Evolutionary conservation across 2,888 invertebrate species (phyloP), one percentile per base, ranked within the genome.

Genomic region (Drosophila ustulata): DNA sequence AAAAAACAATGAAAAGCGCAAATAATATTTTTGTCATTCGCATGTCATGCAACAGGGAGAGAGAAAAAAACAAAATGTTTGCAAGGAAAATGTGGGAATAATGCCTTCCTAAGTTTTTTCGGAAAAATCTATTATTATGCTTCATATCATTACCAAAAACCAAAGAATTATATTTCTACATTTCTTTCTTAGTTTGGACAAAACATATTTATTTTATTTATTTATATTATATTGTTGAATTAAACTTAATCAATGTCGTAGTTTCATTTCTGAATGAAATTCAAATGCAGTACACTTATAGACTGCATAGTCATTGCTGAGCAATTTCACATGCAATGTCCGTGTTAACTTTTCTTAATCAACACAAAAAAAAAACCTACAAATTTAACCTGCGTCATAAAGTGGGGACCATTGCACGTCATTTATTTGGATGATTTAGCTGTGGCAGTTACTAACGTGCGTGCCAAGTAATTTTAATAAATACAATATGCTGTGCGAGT

Each of bases 221-320:
- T 18, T 18, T 18, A 18, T 18, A 18, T 18, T 18, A 18, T 18
- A 18, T 28, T 28, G 3, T 28, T 28, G 28, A 30, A 30, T 30
- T 30, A 30, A 30, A 30, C 6, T 18, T 37, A n/a, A 37, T 37
- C n/a, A 46, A 26, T 6, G 23, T 25, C 4, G 3, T 6, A 26
- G n/a, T 46, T 46, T 6, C 46, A 25, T 46, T 11, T 46, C 26
- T 46, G 26, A n/a, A 26, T 46, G 46, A 26, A 46, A 46, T 46
- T 26, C 5, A 46, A 46, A 9, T 46, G 11, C 25, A 46, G n/a
- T 5, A n/a, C 46, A 25, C 6, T 41, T 18, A 18, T 11, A 46
- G 4, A 26, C 26, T 46, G 39, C 26, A 46, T 1, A 11, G 46
- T 46, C 46, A 46, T n/a, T 46, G 46, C 23, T 26, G n/a, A 52